Percentiles rank a stretch among this genome's conserved stretches.
phyloP scores from a whole-genome alignment of 2,888 invertebrate species.

The Drosophila seclusa region DNA sequence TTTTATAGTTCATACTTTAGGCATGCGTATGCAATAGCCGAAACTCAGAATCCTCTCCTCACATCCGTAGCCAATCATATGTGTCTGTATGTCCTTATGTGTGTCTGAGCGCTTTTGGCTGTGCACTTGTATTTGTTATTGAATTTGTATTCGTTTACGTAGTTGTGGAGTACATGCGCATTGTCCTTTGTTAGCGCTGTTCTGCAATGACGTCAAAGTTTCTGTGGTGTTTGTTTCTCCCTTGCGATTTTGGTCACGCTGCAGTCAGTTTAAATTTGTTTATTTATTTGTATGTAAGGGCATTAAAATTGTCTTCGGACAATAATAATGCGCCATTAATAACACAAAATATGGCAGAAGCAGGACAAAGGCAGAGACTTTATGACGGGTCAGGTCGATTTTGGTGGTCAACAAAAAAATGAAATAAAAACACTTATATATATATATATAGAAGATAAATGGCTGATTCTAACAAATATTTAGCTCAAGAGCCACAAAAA shows the following conservation, averaged over 20 bases:
- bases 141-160: conserved; percentile 50
- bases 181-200: conserved; percentile 49
- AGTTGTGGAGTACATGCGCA: conserved; percentile 47
- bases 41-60: conserved; percentile 15
- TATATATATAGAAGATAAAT: conserved; percentile 16
- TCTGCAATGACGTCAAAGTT: conserved; percentile 65
- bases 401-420: conserved; percentile 47
- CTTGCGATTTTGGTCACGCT: conserved; percentile 37
- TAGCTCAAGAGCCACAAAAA: conserved; percentile 21
- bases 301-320: conserved; percentile 51
- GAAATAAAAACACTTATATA: conserved; percentile 24
- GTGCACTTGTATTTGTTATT: conserved; percentile 48
- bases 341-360: conserved; percentile 41
- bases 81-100: conserved; percentile 11
- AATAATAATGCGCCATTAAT: conserved; percentile 57
- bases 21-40: conserved; percentile 64
- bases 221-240: background rate
- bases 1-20: conserved; percentile 81
- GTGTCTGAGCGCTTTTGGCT: conserved; percentile 17
- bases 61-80: background rate
- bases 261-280: conserved; percentile 66
- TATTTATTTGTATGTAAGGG: conserved; percentile 33
- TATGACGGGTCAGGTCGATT: conserved; percentile 71
- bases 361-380: conserved; percentile 38
- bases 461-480: conserved; percentile 20